These are phyloP conservation scores for Pangasius mekongensis DNA, from an alignment of 2,797 vertebrate species.

Conservation along the genomic window DNA sequence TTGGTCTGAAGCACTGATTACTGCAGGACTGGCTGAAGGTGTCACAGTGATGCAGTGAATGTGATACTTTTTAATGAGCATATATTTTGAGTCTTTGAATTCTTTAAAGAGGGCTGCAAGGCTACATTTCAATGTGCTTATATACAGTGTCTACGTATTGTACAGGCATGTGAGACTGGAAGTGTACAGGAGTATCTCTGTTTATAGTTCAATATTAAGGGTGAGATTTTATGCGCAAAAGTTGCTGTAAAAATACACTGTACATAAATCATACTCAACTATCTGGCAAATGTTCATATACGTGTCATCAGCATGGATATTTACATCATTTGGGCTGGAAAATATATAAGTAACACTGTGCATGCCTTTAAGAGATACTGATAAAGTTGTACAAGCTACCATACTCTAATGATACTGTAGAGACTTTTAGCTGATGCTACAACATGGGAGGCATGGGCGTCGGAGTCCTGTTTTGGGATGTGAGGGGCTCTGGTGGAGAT, in stretches of 20 bases:
- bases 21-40: slow-evolving; percentile 68
- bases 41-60: slow-evolving; percentile 81
- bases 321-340: slow-evolving; percentile 29
- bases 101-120: not conserved
- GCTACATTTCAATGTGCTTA: slow-evolving; percentile 35
- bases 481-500: slow-evolving; percentile 69
- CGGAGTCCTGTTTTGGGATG: slow-evolving; percentile 78
- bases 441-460: slow-evolving; percentile 72
- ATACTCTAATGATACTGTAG: slow-evolving; percentile 4
- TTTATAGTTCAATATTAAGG: not conserved
- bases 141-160: slow-evolving; percentile 70
- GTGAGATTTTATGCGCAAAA: slow-evolving; percentile 1
- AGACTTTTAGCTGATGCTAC: slow-evolving; percentile 53
- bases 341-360: slow-evolving; percentile 43
- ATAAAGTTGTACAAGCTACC: slow-evolving; percentile 46
- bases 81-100: too few species aligned
- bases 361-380: slow-evolving; percentile 71
- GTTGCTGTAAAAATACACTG: slow-evolving; percentile 7
- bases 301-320: slow-evolving; percentile 43
- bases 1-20: slow-evolving; percentile 51
- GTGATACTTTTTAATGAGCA: not conserved
- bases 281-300: not conserved
- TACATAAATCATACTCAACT: slow-evolving; percentile 26
- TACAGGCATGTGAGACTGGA: not conserved
- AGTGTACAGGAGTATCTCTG: not conserved